Evolutionary conservation across 2,113 vertebrate species (phyloP).

Genomic region (Acrocephalus kingi): DNA sequence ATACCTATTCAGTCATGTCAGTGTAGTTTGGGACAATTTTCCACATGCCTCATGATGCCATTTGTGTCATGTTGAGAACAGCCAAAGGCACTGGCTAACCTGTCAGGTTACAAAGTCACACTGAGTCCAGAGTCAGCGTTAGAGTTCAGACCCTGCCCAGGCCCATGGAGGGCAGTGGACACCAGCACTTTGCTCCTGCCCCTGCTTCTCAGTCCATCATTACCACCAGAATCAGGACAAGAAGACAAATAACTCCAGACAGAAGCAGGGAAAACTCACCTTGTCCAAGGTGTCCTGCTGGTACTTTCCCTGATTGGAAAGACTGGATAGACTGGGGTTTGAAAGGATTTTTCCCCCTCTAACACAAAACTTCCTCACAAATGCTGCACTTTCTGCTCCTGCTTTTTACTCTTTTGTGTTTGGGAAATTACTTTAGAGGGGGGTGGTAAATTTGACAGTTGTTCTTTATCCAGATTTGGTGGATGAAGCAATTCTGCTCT

Average conservation of each 20-base stretch:
- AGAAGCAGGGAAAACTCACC: neutral
- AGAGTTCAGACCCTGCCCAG: neutral
- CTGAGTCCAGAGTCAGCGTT: rapidly evolving
- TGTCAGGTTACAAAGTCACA: neutral
- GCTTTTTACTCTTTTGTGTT: neutral
- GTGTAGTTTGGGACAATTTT: neutral
- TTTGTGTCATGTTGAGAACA: neutral
- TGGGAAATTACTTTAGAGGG: neutral
- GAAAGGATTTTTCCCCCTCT: neutral
- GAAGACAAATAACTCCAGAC: neutral
- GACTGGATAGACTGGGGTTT: neutral
- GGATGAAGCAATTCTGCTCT: neutral
- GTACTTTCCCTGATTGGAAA: neutral
- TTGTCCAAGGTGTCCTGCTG: neutral
- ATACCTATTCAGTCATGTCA: neutral
- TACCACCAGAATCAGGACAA: neutral
- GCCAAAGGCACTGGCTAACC: neutral
- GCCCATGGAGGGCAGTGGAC: neutral
- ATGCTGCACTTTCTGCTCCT: neutral
- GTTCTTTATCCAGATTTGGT: neutral
- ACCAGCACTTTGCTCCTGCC: rapidly evolving
- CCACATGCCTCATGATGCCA: rapidly evolving
- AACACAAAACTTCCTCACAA: neutral
- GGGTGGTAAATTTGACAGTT: neutral
- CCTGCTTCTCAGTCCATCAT: neutral